Evolutionary conservation across 2,113 vertebrate species (phyloP).

Genomic region (Mystacornis crossleyi): DNA sequence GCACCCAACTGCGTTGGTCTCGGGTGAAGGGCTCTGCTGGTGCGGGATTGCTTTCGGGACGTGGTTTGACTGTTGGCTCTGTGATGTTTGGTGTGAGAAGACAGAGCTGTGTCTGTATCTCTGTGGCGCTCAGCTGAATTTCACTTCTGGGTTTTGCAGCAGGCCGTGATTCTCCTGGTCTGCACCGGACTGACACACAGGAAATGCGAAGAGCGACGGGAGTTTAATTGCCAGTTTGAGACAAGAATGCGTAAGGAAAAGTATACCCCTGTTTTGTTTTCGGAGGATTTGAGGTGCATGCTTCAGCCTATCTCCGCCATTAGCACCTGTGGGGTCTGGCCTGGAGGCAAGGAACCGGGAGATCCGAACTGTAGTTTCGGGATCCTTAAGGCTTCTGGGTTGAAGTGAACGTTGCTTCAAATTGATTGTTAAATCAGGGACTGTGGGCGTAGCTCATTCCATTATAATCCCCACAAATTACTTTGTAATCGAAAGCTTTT

Average conservation of each 20-base stretch:
- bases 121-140: background rate
- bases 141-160: background rate
- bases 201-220: background rate
- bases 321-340: background rate
- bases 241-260: background rate
- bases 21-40: background rate
- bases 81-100: background rate
- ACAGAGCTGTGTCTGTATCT: background rate
- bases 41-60: background rate
- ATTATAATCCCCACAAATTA: constrained; percentile 74
- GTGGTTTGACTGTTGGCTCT: background rate
- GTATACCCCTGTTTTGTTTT: background rate
- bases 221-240: background rate
- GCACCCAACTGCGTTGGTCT: background rate
- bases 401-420: constrained; percentile 37
- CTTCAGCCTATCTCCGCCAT: background rate
- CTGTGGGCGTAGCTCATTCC: constrained; percentile 63
- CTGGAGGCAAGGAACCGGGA: background rate
- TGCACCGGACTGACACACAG: background rate
- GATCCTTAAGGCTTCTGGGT: background rate
- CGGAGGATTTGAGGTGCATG: background rate
- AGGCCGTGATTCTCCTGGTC: background rate
- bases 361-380: background rate
- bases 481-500: constrained; percentile 78
- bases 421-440: constrained; percentile 69